Base-by-base conservation (phyloP, 2,113 vertebrate species). In the Vulpes vulpes region DNA sequence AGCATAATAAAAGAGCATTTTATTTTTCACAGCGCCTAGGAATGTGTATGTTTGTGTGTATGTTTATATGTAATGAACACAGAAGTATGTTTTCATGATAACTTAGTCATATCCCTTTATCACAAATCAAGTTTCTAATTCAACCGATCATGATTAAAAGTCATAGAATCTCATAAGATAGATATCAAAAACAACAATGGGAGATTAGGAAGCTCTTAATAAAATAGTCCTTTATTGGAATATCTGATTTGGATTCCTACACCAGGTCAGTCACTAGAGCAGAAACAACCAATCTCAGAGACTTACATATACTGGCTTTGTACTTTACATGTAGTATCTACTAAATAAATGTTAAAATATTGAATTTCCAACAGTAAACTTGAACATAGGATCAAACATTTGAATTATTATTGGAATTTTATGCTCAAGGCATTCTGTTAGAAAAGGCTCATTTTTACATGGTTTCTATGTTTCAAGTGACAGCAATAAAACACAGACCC, bases 81-180 rank as follows among this genome's bases (percentile, higher is more conserved):
- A 12, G 23, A 57, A 60, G 3, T 43, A 62, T n/a, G 59, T 86
- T 89, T 92, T 96, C 32, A 35, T 30, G 59, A 55, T 88, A 89
- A 93, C 35, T 8, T 64, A 74, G 23, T 69, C 19, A 51, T 94
- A 32, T n/a, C 4, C 12, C 11, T 73, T 74, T 65, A 53, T 35
- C 32, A 80, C 74, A 91, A 91, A 92, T 73, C 53, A 88, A 35
- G 14, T 89, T 95, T 86, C 55, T 79, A 83, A 82, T 91, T 96
- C 82, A 62, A 64, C 86, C 60, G 4, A 22, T 53, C 57, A 84
- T 84, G 43, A 80, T 74, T 38, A 51, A 83, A 85, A 79, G 73
- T 27, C 4, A 59, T 85, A 57, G 8, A 65, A 51, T 87, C 64
- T 67, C 16, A 53, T 27, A 32, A 11, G 51, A 11, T 71, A 78